Conservation (phyloP, 2,888 invertebrate species). For the Sphaerophoria taeniata region DNA sequence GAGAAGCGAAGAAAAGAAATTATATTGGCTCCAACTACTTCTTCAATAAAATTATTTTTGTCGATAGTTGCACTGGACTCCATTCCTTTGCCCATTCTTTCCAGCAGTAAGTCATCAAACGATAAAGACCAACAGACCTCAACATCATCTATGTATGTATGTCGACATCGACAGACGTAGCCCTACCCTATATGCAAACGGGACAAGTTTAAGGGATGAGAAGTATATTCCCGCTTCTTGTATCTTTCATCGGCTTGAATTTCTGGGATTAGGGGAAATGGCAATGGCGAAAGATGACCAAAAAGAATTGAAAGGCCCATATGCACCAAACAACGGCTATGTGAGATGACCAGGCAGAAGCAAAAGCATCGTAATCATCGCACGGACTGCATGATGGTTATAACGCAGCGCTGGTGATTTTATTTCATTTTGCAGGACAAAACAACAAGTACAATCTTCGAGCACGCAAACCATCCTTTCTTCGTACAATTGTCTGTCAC, state of each 20-base stretch:
- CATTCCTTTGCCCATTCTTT: no score
- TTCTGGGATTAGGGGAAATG: conserved; percentile 70
- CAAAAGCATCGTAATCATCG: conserved; percentile 52
- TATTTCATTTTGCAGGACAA: conserved; percentile 68
- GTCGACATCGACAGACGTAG: not conserved
- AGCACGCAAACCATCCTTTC: conserved; percentile 62
- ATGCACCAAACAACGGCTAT: conserved; percentile 47
- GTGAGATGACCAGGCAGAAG: conserved; percentile 1
- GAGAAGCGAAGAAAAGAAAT: no score
- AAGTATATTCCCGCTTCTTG: conserved; percentile 44
- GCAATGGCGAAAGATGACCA: conserved; percentile 70
- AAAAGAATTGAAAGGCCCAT: conserved; percentile 68
- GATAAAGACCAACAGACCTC: conserved; percentile 53
- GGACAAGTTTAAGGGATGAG: conserved; percentile 37
- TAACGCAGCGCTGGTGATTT: conserved; percentile 54
- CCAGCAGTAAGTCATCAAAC: conserved; percentile 65
- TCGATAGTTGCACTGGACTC: no score
- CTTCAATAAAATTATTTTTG: no score
- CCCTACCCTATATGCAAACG: not conserved
- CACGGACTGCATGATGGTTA: conserved; percentile 51
- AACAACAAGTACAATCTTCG: conserved; percentile 64
- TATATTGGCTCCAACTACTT: no score
- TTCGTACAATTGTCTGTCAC: conserved; percentile 56
- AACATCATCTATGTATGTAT: not conserved
- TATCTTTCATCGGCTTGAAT: conserved; percentile 65